Evolutionary conservation across 2,888 invertebrate genomes (phyloP), one percentile per base, ranked within the genome.

Genomic region (Dioctria rufipes): DNA sequence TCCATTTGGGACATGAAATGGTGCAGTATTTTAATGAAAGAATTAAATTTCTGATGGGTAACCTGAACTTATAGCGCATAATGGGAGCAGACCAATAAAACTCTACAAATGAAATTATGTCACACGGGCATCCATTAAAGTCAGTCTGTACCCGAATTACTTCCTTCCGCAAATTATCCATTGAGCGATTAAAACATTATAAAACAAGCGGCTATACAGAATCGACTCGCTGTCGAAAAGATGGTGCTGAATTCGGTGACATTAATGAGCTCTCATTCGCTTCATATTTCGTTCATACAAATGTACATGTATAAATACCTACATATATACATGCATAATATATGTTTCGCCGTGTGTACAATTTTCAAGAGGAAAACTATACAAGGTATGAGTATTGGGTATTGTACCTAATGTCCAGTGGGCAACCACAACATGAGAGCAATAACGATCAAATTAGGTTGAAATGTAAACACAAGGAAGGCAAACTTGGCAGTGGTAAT

Each of bases 151-250:
- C 9, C 61, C 8, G 63, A 77, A 77, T 77, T 77, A 49, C 51
- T 77, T 77, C 77, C 77, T 77, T 77, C 77, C 77, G 77, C 61
- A 61, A 49, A 63, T 77, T 73, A 73, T 73, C 60, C 73, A 39
- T 69, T 39, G 73, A 73, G 51, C 73, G 63, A 77, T 77, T 77
- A 77, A 77, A 77, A 77, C 63, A 77, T 77, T 77, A 63, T 77
- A 63, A 77, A 77, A 77, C 58, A 25, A 60, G 6, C 58, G 73
- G 73, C 42, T 42, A n/a, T n/a, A 25, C 42, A 58, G 73, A 73
- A 73, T 73, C 58, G 42, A 54, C 73, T 60, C 60, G 58, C 37
- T 42, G 43, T 60, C 25, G 42, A 60, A 43, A 73, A 73, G 73
- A 73, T 73, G 39, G 60, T 58, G 73, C 73, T 37, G 58, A 58